Percentiles rank a stretch among this genome's conserved stretches.
Conservation (phyloP, 2,888 invertebrate genomes). For the Aporophyla lueneburgensis region DNA sequence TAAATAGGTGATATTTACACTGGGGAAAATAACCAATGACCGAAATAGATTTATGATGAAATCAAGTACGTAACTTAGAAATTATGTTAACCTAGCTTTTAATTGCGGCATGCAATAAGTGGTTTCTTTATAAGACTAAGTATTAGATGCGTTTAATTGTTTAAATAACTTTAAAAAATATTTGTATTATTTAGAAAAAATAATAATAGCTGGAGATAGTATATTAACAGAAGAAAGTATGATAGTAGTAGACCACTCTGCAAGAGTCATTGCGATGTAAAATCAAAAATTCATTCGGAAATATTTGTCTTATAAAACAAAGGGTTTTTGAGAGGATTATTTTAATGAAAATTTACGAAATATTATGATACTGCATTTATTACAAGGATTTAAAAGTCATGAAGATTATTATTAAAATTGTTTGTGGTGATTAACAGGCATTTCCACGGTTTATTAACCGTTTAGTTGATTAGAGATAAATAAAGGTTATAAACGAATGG, state of each 20-base stretch:
- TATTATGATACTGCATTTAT: background rate
- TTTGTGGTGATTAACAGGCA: background rate
- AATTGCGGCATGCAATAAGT: background rate
- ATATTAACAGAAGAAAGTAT: background rate
- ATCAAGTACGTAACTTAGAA: background rate
- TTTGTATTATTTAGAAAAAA: too few relatives aligned
- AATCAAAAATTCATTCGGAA: background rate
- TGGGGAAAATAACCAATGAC: constrained; percentile 9
- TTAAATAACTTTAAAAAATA: background rate
- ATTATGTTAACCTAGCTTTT: background rate
- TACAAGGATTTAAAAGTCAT: background rate
- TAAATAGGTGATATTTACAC: background rate
- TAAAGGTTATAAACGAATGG: background rate
- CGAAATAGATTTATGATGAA: background rate
- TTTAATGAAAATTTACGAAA: background rate
- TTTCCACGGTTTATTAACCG: background rate
- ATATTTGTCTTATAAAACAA: background rate
- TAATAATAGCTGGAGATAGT: too few relatives aligned
- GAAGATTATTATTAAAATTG: background rate
- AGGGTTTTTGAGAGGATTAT: background rate
- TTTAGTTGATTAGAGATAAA: background rate
- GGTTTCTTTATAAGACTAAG: background rate
- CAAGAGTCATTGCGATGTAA: background rate
- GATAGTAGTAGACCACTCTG: too few relatives aligned
- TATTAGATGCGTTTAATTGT: background rate